A percentile compares a stretch with the other conserved stretches of the same genome.
Conservation (phyloP, 2,888 invertebrate species). For the Dolomedes plantarius region DNA sequence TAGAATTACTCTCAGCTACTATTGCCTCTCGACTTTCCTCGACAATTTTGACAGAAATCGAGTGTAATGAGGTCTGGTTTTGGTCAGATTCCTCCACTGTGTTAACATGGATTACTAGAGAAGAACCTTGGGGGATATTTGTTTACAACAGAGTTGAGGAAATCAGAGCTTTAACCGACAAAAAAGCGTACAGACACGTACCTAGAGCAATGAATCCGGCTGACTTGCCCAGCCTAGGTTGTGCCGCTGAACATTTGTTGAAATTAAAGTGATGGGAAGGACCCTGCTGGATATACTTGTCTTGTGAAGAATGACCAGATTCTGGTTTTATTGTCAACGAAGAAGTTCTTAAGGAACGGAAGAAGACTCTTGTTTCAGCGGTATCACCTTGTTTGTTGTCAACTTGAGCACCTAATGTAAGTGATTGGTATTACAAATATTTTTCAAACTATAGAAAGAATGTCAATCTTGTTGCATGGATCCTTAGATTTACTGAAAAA, state of each 20-base stretch:
- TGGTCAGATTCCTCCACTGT: background rate
- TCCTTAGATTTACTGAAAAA: too few relatives aligned
- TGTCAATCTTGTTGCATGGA: too few relatives aligned
- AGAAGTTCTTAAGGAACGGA: background rate
- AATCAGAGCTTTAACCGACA: background rate
- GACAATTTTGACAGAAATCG: background rate
- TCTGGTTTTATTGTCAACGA: background rate
- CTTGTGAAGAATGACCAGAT: background rate
- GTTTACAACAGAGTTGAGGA: conserved; percentile 2
- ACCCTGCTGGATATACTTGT: background rate
- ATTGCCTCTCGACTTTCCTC: background rate
- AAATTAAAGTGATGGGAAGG: background rate
- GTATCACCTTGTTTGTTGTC: too few relatives aligned
- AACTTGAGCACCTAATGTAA: too few relatives aligned
- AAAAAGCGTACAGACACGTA: background rate
- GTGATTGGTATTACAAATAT: too few relatives aligned
- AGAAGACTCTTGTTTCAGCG: background rate
- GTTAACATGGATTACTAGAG: background rate
- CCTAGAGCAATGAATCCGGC: background rate
- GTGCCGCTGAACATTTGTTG: background rate
- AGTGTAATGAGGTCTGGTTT: background rate
- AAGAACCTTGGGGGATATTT: background rate
- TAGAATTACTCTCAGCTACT: background rate
- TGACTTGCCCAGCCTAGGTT: background rate
- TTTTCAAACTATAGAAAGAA: too few relatives aligned